Evolutionary conservation across 2,888 invertebrate genomes (phyloP).

Genomic region (Colletes collaris): DNA sequence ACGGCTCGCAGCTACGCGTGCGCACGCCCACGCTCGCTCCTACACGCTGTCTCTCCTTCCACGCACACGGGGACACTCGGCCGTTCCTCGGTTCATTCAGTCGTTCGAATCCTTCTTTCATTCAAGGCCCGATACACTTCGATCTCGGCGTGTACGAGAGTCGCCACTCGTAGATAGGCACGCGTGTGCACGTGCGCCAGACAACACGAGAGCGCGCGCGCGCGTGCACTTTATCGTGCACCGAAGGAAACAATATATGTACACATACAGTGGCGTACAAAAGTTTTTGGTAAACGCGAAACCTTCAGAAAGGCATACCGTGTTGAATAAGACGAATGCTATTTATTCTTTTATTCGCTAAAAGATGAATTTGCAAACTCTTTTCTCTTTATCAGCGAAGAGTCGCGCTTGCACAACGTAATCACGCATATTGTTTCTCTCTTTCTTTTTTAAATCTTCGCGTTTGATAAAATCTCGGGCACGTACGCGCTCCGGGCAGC

Average conservation of each 20-base stretch:
- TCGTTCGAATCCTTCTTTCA: constrained; percentile 73
- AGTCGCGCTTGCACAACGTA: too few species aligned
- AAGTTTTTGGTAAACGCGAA: too few species aligned
- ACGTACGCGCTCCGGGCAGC: constrained; percentile 24
- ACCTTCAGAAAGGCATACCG: background rate
- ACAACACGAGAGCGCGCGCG: background rate
- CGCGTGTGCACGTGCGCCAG: constrained; percentile 41
- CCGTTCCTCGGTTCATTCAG: constrained; percentile 69
- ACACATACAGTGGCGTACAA: too few species aligned
- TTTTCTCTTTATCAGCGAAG: background rate
- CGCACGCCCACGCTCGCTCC: constrained; percentile 66
- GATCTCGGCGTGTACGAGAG: constrained; percentile 57
- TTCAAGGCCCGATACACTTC: constrained; percentile 74
- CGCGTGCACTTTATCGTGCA: constrained; percentile 10
- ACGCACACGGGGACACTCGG: constrained; percentile 43
- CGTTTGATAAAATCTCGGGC: constrained; percentile 33
- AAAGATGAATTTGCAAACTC: too few species aligned
- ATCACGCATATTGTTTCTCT: too few species aligned
- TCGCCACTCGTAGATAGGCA: constrained; percentile 38
- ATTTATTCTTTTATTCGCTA: background rate
- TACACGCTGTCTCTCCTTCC: constrained; percentile 53
- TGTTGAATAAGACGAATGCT: too few species aligned
- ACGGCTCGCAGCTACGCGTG: constrained; percentile 32
- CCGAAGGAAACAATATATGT: background rate
- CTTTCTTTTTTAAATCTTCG: background rate